Evolutionary conservation across 1,140 invertebrate genomes (phyloP).

Genomic region (Tenebrio molitor): DNA sequence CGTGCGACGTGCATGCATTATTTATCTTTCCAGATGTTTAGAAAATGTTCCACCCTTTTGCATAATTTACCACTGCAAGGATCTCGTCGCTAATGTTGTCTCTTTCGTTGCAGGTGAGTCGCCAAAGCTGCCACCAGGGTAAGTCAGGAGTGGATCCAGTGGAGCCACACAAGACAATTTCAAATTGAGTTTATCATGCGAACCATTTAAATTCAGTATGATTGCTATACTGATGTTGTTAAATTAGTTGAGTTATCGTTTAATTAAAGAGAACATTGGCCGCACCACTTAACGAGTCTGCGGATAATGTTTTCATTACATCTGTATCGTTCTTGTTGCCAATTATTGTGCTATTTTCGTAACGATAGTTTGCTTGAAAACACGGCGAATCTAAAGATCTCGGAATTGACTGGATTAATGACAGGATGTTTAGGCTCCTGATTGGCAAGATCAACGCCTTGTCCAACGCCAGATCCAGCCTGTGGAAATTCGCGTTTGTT

Average conservation of each 20-base stretch:
- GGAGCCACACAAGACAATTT: too few relatives aligned
- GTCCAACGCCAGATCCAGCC: too few relatives aligned
- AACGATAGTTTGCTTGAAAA: background rate
- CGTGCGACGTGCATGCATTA: background rate
- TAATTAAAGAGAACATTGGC: constrained; percentile 37
- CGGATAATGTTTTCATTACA: constrained; percentile 35
- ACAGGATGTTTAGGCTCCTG: too few relatives aligned
- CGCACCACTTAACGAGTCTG: constrained; percentile 29
- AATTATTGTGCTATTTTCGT: constrained; percentile 24
- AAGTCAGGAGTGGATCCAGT: background rate
- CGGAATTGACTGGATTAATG: too few relatives aligned
- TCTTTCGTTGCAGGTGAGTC: constrained; percentile 3
- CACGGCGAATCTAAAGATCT: background rate
- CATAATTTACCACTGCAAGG: background rate
- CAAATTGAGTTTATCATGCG: constrained; percentile 13
- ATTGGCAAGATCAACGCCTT: too few relatives aligned
- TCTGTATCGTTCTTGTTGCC: constrained; percentile 12
- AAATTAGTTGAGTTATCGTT: constrained; percentile 30
- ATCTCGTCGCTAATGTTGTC: background rate
- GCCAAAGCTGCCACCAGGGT: too few relatives aligned
- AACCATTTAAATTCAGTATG: constrained; percentile 8
- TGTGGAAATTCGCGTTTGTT: too few relatives aligned
- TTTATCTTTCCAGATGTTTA: background rate
- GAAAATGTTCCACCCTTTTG: background rate
- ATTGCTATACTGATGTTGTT: constrained; percentile 16